A percentile compares a stretch with the other conserved stretches of the same genome.
Conservation (phyloP, 1,140 invertebrate species). For the Drosophila dunni region DNA sequence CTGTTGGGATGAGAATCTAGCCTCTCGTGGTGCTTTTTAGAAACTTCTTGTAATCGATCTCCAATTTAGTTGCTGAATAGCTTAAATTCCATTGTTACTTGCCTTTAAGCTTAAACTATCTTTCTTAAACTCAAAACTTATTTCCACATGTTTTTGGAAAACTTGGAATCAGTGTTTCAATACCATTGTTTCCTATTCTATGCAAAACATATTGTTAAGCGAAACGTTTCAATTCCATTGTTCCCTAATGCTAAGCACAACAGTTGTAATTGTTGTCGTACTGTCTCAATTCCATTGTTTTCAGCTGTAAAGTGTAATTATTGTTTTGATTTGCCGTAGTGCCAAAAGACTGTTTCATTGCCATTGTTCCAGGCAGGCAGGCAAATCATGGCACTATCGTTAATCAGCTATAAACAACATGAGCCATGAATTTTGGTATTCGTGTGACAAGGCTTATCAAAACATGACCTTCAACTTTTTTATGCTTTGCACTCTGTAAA, state of each 20-base stretch:
- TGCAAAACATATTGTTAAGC: too few relatives aligned
- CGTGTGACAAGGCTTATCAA: constrained; percentile 32
- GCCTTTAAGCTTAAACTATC: too few relatives aligned
- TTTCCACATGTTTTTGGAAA: too few relatives aligned
- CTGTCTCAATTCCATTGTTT: neutral
- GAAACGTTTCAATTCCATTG: neutral
- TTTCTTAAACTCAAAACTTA: too few relatives aligned
- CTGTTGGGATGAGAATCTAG: too few relatives aligned
- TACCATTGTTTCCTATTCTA: too few relatives aligned
- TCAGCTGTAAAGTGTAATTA: neutral
- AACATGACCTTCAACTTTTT: constrained; percentile 20
- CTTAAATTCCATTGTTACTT: too few relatives aligned
- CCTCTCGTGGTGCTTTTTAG: too few relatives aligned
- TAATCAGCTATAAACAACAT: constrained; percentile 23
- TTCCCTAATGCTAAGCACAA: neutral
- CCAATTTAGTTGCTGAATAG: too few relatives aligned
- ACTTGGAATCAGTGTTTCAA: too few relatives aligned
- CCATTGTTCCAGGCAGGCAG: neutral
- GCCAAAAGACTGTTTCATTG: neutral
- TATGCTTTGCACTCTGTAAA: neutral
- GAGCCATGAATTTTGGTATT: constrained; percentile 1
- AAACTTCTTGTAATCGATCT: too few relatives aligned
- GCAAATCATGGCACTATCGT: constrained; percentile 6
- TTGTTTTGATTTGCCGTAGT: neutral
- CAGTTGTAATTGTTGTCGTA: too few relatives aligned